A percentile compares a stretch with the other conserved stretches of the same genome.
These are phyloP conservation scores for Ptychobarbus kaznakovi DNA, from an alignment of 2,797 vertebrate species.

Conservation along the genomic window DNA sequence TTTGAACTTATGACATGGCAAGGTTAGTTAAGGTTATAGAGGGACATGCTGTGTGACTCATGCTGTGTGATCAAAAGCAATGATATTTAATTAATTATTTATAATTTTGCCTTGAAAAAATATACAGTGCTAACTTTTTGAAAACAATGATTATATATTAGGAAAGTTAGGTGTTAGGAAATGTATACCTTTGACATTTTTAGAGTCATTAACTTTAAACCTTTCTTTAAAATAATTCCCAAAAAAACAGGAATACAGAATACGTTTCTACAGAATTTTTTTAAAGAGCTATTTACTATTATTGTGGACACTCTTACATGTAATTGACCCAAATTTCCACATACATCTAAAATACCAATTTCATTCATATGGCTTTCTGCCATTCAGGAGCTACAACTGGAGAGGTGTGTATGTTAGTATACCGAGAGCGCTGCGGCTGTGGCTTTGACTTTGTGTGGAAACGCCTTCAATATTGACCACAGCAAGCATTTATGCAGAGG, in stretches of 20 bases:
- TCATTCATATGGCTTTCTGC: slow-evolving; percentile 14
- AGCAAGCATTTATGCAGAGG: slow-evolving; percentile 67
- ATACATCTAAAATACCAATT: background rate
- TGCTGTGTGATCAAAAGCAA: background rate
- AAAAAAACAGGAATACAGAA: background rate
- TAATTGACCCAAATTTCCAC: background rate
- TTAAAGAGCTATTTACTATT: background rate
- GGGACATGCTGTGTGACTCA: background rate
- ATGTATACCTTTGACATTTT: background rate
- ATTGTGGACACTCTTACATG: background rate
- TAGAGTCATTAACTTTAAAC: background rate
- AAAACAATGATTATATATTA: background rate
- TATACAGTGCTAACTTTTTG: background rate
- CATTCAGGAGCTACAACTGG: background rate
- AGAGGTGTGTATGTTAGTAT: slow-evolving; percentile 10
- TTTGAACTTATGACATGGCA: background rate
- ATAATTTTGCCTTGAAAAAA: background rate
- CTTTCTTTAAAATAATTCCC: background rate
- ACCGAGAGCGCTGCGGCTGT: slow-evolving; percentile 19
- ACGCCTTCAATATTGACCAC: slow-evolving; percentile 67
- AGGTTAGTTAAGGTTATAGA: background rate
- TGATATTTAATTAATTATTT: background rate
- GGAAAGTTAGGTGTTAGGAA: background rate
- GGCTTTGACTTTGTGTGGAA: slow-evolving; percentile 68
- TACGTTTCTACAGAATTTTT: background rate